Percentiles rank a stretch among this genome's conserved stretches.
These are phyloP conservation scores for Zophobas morio DNA, from an alignment of 1,140 invertebrate genomes.

Conservation along the genomic window DNA sequence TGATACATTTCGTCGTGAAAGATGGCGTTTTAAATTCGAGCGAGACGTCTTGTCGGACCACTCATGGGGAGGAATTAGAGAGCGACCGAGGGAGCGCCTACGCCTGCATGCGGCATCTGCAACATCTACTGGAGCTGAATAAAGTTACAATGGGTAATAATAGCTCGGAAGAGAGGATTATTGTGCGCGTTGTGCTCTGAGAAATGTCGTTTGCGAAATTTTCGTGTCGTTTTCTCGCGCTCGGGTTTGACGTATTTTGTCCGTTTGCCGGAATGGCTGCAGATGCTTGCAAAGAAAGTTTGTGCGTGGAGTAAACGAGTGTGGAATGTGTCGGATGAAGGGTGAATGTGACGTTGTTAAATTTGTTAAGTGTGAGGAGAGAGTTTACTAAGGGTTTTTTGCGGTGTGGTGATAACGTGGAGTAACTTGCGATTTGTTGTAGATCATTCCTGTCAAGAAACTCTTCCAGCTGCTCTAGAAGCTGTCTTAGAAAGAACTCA, in stretches of 20 bases:
- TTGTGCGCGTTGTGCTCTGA: too few relatives aligned
- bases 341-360: too few relatives aligned
- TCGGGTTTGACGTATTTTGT: background rate
- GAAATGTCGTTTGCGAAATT: too few relatives aligned
- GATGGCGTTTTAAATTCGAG: constrained; percentile 82
- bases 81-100: constrained; percentile 80
- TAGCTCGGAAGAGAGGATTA: background rate
- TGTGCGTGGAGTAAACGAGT: too few relatives aligned
- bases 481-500: constrained; percentile 95
- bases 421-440: constrained; percentile 54
- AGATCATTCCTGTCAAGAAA: constrained; percentile 78
- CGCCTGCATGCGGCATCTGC: constrained; percentile 85
- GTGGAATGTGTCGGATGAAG: too few relatives aligned
- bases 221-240: background rate
- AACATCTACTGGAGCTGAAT: constrained; percentile 89
- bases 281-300: too few relatives aligned
- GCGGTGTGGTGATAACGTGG: too few relatives aligned
- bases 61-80: constrained; percentile 71
- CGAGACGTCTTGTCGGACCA: constrained; percentile 56
- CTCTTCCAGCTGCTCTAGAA: constrained; percentile 87
- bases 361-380: too few relatives aligned
- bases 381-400: too few relatives aligned
- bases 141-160: constrained; percentile 72
- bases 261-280: too few relatives aligned
- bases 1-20: constrained; percentile 97